phyloP scores from a whole-genome alignment of 2,888 invertebrate species.

The Fabriciana adippe region DNA sequence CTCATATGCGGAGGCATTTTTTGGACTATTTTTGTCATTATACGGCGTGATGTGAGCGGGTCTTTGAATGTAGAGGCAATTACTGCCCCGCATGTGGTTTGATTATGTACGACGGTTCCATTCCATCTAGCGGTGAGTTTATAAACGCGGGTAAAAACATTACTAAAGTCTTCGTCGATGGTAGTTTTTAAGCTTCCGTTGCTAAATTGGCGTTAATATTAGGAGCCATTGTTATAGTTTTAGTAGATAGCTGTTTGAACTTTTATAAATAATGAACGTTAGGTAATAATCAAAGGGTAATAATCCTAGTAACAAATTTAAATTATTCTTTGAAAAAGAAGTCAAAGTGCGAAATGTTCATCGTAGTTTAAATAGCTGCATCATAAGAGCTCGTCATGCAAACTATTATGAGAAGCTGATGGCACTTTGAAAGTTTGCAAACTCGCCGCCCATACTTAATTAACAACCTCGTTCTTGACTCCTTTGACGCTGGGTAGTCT shows the following conservation, averaged over 20 bases:
- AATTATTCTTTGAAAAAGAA: constrained; percentile 37
- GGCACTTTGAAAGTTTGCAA: constrained; percentile 48
- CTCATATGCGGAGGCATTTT: constrained; percentile 80
- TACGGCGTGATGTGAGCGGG: constrained; percentile 81
- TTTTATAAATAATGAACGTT: not conserved
- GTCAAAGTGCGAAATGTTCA: constrained; percentile 38
- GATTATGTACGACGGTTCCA: constrained; percentile 75
- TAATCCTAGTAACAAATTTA: not conserved
- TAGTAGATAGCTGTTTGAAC: constrained; percentile 42
- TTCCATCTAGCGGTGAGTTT: constrained; percentile 74
- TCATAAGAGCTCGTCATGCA: constrained; percentile 44
- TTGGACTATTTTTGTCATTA: constrained; percentile 83
- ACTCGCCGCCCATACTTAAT: constrained; percentile 54
- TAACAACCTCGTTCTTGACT: constrained; percentile 63
- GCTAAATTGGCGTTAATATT: constrained; percentile 74
- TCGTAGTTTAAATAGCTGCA: constrained; percentile 34
- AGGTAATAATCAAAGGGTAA: too few species aligned
- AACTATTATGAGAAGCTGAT: constrained; percentile 44
- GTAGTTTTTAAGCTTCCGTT: constrained; percentile 78
- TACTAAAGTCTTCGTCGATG: constrained; percentile 68
- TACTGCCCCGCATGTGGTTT: constrained; percentile 81
- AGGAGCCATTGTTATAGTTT: constrained; percentile 68
- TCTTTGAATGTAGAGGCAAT: constrained; percentile 81
- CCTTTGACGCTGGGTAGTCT: constrained; percentile 61
- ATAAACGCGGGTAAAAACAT: constrained; percentile 73